Evolutionary conservation across 2,113 vertebrate genomes (phyloP).

Genomic region (Syngnathus floridae): DNA sequence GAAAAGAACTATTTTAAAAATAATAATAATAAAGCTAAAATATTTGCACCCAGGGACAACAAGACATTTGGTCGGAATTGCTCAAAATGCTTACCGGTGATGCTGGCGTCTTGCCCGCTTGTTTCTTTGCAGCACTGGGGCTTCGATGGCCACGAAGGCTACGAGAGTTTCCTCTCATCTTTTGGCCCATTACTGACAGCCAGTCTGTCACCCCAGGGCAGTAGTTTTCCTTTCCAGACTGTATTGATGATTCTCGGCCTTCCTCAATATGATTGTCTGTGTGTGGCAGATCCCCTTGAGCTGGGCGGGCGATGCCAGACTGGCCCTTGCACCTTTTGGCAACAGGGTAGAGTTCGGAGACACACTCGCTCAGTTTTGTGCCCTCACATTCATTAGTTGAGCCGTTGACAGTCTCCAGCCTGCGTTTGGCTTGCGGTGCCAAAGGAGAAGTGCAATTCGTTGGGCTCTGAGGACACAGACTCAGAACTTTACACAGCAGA

Average conservation of each 20-base stretch:
- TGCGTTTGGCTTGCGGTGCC: constrained; percentile 81
- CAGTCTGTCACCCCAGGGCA: constrained; percentile 77
- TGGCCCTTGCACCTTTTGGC: constrained; percentile 70
- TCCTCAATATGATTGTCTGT: constrained; percentile 28
- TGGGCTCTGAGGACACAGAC: constrained; percentile 70
- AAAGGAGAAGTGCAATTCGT: constrained; percentile 16
- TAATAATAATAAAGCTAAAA: too few species aligned
- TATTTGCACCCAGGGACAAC: too few species aligned
- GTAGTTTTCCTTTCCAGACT: constrained; percentile 82
- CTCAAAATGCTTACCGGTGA: constrained; percentile 61
- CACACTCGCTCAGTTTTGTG: constrained; percentile 67
- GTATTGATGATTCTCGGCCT: constrained; percentile 23
- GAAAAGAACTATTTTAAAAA: not conserved
- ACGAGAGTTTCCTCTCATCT: constrained; percentile 57
- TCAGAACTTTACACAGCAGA: constrained; percentile 70
- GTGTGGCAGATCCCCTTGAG: constrained; percentile 26
- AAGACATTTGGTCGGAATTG: not conserved
- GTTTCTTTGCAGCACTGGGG: constrained; percentile 61
- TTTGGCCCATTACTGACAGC: constrained; percentile 82
- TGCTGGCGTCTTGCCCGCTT: constrained; percentile 56
- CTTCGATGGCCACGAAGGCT: constrained; percentile 46
- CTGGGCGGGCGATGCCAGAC: constrained; percentile 62
- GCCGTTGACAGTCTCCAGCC: constrained; percentile 75
- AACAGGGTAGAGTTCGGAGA: constrained; percentile 71
- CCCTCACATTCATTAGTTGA: constrained; percentile 59